Conservation (phyloP, 2,888 invertebrate genomes). For the Tuta absoluta region DNA sequence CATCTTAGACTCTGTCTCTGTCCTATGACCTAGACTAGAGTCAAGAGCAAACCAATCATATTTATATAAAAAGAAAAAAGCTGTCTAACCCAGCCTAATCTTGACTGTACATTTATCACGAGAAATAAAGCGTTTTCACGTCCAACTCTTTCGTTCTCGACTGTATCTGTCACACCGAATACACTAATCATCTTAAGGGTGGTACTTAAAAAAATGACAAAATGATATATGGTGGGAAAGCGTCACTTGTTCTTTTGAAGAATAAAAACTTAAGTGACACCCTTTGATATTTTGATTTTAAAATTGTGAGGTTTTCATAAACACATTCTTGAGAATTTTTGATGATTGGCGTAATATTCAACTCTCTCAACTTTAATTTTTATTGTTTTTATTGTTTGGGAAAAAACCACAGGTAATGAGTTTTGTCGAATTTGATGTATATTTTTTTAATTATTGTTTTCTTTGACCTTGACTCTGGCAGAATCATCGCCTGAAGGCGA, state of each 20-base stretch:
- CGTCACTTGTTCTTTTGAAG: conserved; percentile 49
- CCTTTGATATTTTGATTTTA: conserved; percentile 61
- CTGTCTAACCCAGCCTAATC: too few species aligned
- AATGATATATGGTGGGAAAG: conserved; percentile 55
- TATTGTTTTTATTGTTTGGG: too few species aligned
- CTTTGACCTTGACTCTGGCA: too few species aligned
- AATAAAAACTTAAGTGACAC: conserved; percentile 63
- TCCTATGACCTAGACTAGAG: too few species aligned
- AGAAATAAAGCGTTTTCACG: not conserved
- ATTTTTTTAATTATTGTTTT: too few species aligned
- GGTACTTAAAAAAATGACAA: conserved; percentile 57
- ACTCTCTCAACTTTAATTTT: too few species aligned
- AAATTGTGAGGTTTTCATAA: conserved; percentile 19
- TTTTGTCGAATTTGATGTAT: too few species aligned
- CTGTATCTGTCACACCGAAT: conserved; percentile 43
- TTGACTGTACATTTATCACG: conserved; percentile 21
- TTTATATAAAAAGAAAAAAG: too few species aligned
- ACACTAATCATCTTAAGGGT: conserved; percentile 50
- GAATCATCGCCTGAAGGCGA: too few species aligned
- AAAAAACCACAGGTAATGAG: too few species aligned
- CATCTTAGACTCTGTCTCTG: too few species aligned
- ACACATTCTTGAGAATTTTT: not conserved
- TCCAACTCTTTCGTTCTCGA: conserved; percentile 32
- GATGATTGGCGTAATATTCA: not conserved
- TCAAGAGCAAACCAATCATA: too few species aligned